Evolutionary conservation across 2,113 vertebrate genomes (phyloP).

Genomic region (Nothocercus julius): DNA sequence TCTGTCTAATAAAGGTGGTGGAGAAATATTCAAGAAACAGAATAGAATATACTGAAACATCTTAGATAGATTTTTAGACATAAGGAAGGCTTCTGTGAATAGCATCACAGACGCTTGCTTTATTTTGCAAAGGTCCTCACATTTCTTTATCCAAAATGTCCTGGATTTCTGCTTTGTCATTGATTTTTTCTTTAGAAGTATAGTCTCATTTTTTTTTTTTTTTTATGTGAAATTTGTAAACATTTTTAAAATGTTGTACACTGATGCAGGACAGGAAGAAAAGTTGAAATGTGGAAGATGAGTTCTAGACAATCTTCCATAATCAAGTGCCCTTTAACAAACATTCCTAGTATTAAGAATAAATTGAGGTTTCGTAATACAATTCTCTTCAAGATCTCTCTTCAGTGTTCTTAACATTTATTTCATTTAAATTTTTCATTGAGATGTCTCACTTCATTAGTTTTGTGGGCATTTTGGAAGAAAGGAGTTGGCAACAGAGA

Average conservation of each 20-base stretch:
- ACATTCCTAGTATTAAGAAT: background rate
- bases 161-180: background rate
- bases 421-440: background rate
- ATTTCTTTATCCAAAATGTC: background rate
- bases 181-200: background rate
- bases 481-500: background rate
- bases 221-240: background rate
- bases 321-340: constrained; percentile 13
- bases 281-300: background rate
- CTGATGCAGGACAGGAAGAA: background rate
- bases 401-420: background rate
- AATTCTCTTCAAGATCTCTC: background rate
- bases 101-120: background rate
- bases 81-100: background rate
- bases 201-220: background rate
- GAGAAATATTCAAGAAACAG: background rate
- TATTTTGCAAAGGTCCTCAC: background rate
- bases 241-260: background rate
- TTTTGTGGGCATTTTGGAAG: background rate
- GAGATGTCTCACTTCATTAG: background rate
- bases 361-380: constrained; percentile 10
- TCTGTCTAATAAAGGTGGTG: background rate
- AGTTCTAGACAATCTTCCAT: constrained; percentile 7
- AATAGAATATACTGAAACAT: background rate
- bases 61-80: background rate